Evolutionary conservation across 2,888 invertebrate species (phyloP), one percentile per base, ranked within the genome.

Genomic region (Onthophagus sagittarius): DNA sequence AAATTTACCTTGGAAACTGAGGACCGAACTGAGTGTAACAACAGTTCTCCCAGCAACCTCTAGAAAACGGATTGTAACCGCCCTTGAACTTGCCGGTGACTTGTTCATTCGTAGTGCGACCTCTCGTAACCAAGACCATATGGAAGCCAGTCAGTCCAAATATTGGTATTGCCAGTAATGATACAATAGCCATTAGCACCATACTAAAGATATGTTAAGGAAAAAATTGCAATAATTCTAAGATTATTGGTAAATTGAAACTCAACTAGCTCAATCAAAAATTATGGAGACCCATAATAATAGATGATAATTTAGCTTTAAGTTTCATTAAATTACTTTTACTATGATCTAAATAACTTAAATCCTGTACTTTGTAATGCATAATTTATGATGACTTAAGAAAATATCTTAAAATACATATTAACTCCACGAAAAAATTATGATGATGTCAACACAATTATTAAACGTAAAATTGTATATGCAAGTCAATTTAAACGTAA

Each of bases 1-100:
- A 53, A 11, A 65, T 53, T 63, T 87, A 98, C 98, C 96, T 97
- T 83, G 99, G 99, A 89, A 95, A 97, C 86, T 96, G 97, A 73
- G 98, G 98, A 78, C 98, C 98, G 86, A 97, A 99, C 82, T 99
- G 93, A 77, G 96, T 93, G 84, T 96, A 95, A 85, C 95, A 95
- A 87, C 98, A 97, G 86, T 99, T 99, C 83, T 93, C 90, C 90
- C 94, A 94, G 86, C 98, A 99, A 33, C 98, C 98, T 82, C 93
- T 90, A 3, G 97, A 97, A 88, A 99, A 99, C 72, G 99, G 99
- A 89, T 99, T 99, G 86, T 96, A 97, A 62, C 98, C 99, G 72
- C 97, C 97, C 83, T 97, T 96, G 88, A 99, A 99, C 88, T 99
- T 99, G 74, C 98, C 98, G 13, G 99, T 99, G 76, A 99, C 99